These are phyloP conservation scores for Bugula neritina DNA, from an alignment of 2,888 invertebrate species.

Conservation along the genomic window DNA sequence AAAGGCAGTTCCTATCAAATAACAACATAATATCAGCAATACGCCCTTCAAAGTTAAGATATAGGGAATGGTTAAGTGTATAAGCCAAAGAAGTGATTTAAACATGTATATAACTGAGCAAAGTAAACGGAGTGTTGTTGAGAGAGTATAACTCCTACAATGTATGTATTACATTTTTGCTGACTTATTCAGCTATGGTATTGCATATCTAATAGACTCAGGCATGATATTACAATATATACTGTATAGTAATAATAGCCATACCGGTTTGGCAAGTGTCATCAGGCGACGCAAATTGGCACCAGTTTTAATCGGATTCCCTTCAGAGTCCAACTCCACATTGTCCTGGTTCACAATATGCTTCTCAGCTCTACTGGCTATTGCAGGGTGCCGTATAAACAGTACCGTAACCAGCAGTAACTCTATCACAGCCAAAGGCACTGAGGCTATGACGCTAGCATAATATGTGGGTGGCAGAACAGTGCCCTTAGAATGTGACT, in stretches of 20 bases:
- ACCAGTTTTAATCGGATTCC: constrained; percentile 38
- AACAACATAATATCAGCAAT: constrained; percentile 5
- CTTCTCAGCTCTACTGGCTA: constrained; percentile 36
- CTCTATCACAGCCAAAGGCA: constrained; percentile 38
- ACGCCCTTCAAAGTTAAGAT: background rate
- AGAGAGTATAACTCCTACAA: too few relatives aligned
- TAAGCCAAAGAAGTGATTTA: too few relatives aligned
- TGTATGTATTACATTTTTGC: too few relatives aligned
- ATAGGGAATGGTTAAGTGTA: too few relatives aligned
- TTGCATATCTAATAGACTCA: background rate
- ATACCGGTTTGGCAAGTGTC: constrained; percentile 43
- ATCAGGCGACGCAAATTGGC: constrained; percentile 39
- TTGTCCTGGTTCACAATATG: constrained; percentile 40
- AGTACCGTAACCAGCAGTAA: constrained; percentile 36
- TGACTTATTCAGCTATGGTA: background rate
- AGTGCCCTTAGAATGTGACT: too few relatives aligned
- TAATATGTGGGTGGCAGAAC: constrained; percentile 43
- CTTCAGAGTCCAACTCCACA: constrained; percentile 43
- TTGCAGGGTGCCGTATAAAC: constrained; percentile 36
- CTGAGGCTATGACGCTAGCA: constrained; percentile 38
- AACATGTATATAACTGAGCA: too few relatives aligned
- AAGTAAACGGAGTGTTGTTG: too few relatives aligned
- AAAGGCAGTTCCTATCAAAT: constrained; percentile 39
- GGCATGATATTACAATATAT: background rate
- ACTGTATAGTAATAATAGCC: constrained; percentile 31